Conservation (phyloP, 1,140 invertebrate genomes). For the Cheumatopsyche charites region DNA sequence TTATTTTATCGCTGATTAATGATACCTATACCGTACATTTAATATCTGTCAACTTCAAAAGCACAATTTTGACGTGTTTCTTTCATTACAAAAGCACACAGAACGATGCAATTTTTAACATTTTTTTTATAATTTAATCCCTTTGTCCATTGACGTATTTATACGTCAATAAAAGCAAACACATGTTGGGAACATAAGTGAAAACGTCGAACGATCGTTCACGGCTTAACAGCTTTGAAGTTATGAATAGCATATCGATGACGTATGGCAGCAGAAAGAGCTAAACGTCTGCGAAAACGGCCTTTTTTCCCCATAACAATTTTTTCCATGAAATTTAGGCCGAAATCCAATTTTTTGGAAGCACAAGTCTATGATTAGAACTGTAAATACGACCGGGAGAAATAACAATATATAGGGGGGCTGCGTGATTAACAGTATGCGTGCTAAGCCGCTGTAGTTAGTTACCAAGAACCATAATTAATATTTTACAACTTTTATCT, state of each 20-base stretch:
- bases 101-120: background rate
- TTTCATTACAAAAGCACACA: no score
- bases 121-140: conserved; percentile 37
- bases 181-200: conserved; percentile 27
- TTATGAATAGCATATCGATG: conserved; percentile 35
- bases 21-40: no score
- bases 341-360: no score
- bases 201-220: background rate
- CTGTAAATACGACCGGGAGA: no score
- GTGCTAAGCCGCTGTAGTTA: conserved; percentile 2
- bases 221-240: conserved; percentile 15
- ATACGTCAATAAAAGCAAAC: conserved; percentile 38
- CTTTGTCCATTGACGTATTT: conserved; percentile 36
- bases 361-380: no score
- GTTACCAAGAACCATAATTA: conserved; percentile 12
- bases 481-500: conserved; percentile 22
- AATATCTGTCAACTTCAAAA: no score
- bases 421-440: conserved; percentile 15
- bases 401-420: background rate
- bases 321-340: no score
- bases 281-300: conserved; percentile 11
- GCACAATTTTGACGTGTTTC: no score
- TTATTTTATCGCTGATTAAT: no score
- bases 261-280: conserved; percentile 25
- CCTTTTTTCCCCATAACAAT: background rate